Base-by-base conservation (phyloP, 2,113 vertebrate genomes). In the Rhinolophus ferrumequinum region DNA sequence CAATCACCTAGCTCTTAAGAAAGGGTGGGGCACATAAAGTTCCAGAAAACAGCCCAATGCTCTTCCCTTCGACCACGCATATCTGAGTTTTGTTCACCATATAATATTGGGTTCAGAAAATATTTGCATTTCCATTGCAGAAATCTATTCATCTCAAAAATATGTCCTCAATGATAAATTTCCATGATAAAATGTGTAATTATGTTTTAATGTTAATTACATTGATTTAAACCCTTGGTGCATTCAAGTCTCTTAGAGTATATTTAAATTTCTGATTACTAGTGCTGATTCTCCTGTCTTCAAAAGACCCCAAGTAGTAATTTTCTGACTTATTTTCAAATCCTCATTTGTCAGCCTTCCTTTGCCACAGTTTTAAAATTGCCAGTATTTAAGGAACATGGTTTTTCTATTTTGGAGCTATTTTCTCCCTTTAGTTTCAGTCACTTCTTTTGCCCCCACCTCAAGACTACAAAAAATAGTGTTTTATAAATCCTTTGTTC, bases 301-400 rank as follows among this genome's bases (percentile, higher is more conserved):
- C 33, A 66, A 83, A 95, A 52, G 19, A 54, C 22, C 30, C 41
- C 12, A 85, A 38, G 50, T 41, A 62, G 16, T 60, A 86, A 56
- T 83, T 69, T 90, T 58, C 83, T 56, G 28, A 24, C 8, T 69
- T 41, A 41, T 44, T 94, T 82, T 83, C 58, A 62, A 52, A 75
- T 69, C 10, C 19, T 95, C 14, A 22, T 13, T 54, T 93, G 15
- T 83, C 47, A 73, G 73, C 33, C 80, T 80, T 93, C 33, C 80
- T 80, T 93, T 93, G 6, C 41, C 56, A 90, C 26, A 79, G 50
- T 66, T 87, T 79, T 50, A 58, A 95, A 83, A 69, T 30, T 76
- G 24, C 35, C 15, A 11, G 22, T 52, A 73, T 52, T 73, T 93
- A 76, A 81, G 10, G 16, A 82, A 66, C 38, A 16, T 21, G 2